phyloP scores from a whole-genome alignment of 2,888 invertebrate genomes.

The Ormia ochracea region DNA sequence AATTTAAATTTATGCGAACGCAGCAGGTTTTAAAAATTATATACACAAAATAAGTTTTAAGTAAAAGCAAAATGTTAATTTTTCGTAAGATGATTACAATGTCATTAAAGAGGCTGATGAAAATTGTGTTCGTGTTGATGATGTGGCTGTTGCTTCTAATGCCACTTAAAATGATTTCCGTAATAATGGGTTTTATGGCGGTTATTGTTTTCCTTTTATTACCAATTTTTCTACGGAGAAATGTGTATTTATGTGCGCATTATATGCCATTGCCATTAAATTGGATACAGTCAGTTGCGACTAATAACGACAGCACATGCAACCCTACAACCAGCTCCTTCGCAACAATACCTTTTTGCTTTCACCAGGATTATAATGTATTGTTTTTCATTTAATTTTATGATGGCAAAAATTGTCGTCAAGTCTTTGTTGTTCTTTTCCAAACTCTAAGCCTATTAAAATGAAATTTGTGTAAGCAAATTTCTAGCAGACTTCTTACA shows the following conservation, averaged over 20 bases:
- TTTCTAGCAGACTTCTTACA: neutral
- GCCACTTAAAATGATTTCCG: constrained; percentile 10
- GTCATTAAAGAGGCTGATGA: neutral
- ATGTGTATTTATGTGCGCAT: neutral
- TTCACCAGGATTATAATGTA: neutral
- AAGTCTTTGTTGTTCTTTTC: constrained; percentile 26
- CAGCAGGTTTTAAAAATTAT: constrained; percentile 32
- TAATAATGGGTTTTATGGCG: constrained; percentile 30
- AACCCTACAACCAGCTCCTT: neutral
- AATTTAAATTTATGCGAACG: constrained; percentile 47
- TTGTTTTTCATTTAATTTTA: constrained; percentile 15
- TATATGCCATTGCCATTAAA: constrained; percentile 14
- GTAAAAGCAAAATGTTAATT: constrained; percentile 43
- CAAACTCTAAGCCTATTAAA: constrained; percentile 37
- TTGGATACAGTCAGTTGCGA: constrained; percentile 23
- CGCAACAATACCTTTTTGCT: neutral
- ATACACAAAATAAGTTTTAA: constrained; percentile 35
- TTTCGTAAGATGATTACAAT: constrained; percentile 8
- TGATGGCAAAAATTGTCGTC: constrained; percentile 27
- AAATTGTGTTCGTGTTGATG: neutral
- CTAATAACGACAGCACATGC: neutral
- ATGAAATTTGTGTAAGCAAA: constrained; percentile 21
- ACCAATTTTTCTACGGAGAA: neutral
- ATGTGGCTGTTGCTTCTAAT: neutral
- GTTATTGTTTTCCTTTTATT: constrained; percentile 35